Evolutionary conservation across 1,140 invertebrate genomes (phyloP), one percentile per base, ranked within the genome.

Genomic region (Octopus sinensis): DNA sequence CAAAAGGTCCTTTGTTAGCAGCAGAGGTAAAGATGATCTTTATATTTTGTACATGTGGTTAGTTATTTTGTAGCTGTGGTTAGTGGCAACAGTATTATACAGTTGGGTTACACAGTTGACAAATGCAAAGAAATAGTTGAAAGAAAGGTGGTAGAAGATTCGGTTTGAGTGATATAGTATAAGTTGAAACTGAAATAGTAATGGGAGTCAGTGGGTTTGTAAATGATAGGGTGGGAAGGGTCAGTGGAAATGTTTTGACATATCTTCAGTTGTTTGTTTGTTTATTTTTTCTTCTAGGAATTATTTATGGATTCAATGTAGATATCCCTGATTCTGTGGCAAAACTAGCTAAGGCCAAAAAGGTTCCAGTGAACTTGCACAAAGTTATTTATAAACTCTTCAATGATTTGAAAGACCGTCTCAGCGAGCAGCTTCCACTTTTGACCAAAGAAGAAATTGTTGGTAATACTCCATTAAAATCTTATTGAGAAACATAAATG

Each of bases 311-410:
- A 51, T 98, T 98, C 89, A 96, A 97, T 89, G 93, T 95, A 51
- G 91, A 92, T 6, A 90, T 87, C 6, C 91, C 93, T 0, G 88
- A 91, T 4, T 89, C 91, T 62, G 85, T 94, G 0, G 84, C 89
- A 83, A 84, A 91, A 0, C 80, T 92, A 6, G 93, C 94, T 0
- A 91, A 92, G 81, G 87, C 90, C 7, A 91, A 91, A 30, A 90
- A 92, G 13, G 92, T 97, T 17, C 76, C 86, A 3, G 91, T 98
- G 76, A 93, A 93, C 86, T 84, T 92, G 62, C 93, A 94, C 89
- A 97, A 97, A 90, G 93, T 99, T 10, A 98, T 99, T 84, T 98
- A 98, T 90, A 94, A 95, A 86, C 91, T 98, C 71, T 93, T 98
- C 10, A 96, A 98, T 88, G 94, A 97, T 90, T 87, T 99, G 0